A percentile compares a stretch with the other conserved stretches of the same genome.
phyloP scores from a whole-genome alignment of 2,113 vertebrate species.

The Oryzias curvinotus region DNA sequence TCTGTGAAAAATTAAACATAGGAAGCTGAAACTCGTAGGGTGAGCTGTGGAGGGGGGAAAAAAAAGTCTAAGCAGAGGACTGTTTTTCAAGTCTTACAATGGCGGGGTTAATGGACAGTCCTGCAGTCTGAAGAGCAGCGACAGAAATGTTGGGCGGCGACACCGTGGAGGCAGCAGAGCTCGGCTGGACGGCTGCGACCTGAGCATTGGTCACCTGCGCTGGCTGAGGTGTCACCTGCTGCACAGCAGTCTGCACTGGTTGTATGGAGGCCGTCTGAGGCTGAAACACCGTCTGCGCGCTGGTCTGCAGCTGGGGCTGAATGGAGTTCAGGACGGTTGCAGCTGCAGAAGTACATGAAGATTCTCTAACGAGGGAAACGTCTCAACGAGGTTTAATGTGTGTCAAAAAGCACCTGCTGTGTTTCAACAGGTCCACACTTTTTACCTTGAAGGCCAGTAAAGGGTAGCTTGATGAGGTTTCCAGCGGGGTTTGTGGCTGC shows the following conservation, averaged over 20 bases:
- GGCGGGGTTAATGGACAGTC: slow-evolving; percentile 90
- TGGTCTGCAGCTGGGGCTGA: slow-evolving; percentile 81
- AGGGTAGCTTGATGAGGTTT: slow-evolving; percentile 90
- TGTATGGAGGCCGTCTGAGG: slow-evolving; percentile 77
- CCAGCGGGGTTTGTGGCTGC: slow-evolving; percentile 83
- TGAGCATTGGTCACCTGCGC: slow-evolving; percentile 72
- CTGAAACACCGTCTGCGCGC: slow-evolving; percentile 79
- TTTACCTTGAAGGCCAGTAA: slow-evolving; percentile 90
- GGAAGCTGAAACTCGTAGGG: background rate
- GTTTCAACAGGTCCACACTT: background rate
- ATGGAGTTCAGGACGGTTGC: slow-evolving; percentile 87
- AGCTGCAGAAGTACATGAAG: slow-evolving; percentile 67
- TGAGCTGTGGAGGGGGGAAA: background rate
- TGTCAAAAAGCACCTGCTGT: too few species aligned
- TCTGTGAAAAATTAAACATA: slow-evolving; percentile 66
- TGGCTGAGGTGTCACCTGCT: slow-evolving; percentile 64
- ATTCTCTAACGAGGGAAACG: too few species aligned
- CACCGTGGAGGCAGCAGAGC: slow-evolving; percentile 52
- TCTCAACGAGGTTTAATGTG: too few species aligned
- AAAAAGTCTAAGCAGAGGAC: background rate
- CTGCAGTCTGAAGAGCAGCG: slow-evolving; percentile 84
- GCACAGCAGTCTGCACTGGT: slow-evolving; percentile 60
- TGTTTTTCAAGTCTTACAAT: slow-evolving; percentile 84
- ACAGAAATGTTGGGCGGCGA: slow-evolving; percentile 81
- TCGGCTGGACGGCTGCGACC: slow-evolving; percentile 52